phyloP scores from a whole-genome alignment of 2,113 vertebrate genomes.

The Oxygymnocypris stewartii region DNA sequence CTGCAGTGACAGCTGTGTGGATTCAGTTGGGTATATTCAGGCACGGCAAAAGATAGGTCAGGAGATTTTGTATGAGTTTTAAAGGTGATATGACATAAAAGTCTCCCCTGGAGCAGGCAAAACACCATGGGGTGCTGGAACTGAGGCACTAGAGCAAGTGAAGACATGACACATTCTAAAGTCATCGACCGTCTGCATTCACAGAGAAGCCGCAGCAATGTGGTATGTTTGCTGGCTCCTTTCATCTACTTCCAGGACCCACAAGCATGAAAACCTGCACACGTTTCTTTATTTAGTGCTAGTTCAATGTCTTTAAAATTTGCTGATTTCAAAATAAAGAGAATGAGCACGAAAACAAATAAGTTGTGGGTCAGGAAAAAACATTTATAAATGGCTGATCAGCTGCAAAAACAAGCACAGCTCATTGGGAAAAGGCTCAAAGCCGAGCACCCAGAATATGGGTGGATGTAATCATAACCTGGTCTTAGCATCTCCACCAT shows the following conservation, averaged over 20 bases:
- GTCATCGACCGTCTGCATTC: background rate
- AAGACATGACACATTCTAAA: slow-evolving; percentile 31
- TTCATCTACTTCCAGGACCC: background rate
- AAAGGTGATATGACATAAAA: slow-evolving; percentile 44
- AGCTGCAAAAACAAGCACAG: slow-evolving; percentile 23
- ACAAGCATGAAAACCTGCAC: slow-evolving; percentile 18
- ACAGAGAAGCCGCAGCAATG: background rate
- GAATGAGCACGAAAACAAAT: slow-evolving; percentile 2
- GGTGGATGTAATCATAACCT: slow-evolving; percentile 48
- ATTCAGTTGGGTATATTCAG: background rate
- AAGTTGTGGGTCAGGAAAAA: slow-evolving; percentile 5
- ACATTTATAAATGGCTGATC: background rate
- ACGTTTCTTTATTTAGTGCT: background rate
- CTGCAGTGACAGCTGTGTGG: background rate
- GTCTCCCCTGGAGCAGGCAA: slow-evolving; percentile 15
- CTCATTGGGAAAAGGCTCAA: slow-evolving; percentile 31
- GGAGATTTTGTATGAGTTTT: slow-evolving; percentile 27
- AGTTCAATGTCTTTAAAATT: background rate
- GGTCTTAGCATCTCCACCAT: slow-evolving; percentile 30
- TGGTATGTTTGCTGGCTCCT: background rate
- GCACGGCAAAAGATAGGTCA: background rate
- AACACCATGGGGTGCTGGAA: slow-evolving; percentile 16
- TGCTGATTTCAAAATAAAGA: slow-evolving; percentile 28
- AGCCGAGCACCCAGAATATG: background rate
- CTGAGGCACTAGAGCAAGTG: slow-evolving; percentile 3